phyloP scores from a whole-genome alignment of 2,113 vertebrate genomes.

The Steatornis caripensis region DNA sequence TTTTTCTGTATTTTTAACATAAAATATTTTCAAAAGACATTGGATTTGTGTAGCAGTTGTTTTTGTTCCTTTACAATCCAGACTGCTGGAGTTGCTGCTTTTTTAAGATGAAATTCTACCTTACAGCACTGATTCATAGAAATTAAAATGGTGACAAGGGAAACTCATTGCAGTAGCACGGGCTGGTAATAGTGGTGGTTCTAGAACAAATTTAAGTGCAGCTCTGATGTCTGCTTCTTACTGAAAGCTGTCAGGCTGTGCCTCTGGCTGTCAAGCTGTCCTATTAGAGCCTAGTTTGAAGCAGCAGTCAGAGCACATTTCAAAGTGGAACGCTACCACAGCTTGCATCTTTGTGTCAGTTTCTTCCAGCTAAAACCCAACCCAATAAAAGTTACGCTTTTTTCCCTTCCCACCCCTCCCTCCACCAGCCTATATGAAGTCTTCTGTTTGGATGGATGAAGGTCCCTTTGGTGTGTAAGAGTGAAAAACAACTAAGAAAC shows the following conservation, averaged over 20 bases:
- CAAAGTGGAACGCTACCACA: neutral
- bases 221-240: neutral
- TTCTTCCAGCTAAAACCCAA: neutral
- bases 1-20: constrained; percentile 87
- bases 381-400: neutral
- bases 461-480: neutral
- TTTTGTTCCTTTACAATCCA: constrained; percentile 21
- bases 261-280: neutral
- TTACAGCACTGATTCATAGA: neutral
- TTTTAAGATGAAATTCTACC: neutral
- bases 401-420: neutral
- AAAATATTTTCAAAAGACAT: constrained; percentile 78
- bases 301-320: neutral
- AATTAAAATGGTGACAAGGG: neutral
- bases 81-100: neutral
- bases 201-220: neutral
- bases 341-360: neutral
- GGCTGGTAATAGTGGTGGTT: neutral
- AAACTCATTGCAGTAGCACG: neutral
- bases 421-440: neutral
- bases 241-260: neutral
- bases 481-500: neutral
- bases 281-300: neutral
- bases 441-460: neutral
- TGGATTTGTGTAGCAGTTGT: constrained; percentile 64